Conservation (phyloP, 2,888 invertebrate genomes). For the Aleiodes testaceus region DNA sequence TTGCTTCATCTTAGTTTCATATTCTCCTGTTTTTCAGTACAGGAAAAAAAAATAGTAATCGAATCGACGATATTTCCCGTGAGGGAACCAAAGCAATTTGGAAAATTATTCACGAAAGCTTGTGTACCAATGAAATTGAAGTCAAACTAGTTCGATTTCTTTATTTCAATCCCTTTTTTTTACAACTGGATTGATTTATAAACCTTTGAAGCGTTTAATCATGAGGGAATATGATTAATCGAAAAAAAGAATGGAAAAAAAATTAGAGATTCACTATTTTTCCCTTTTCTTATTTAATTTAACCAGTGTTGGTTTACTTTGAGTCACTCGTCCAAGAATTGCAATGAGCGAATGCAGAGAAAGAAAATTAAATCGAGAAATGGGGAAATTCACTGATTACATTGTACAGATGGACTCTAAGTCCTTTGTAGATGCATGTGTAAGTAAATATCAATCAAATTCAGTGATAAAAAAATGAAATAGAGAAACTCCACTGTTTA, state of each 20-base stretch:
- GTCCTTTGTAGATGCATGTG: neutral
- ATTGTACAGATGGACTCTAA: conserved; percentile 26
- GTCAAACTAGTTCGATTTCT: neutral
- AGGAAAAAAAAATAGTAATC: neutral
- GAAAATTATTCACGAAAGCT: conserved; percentile 20
- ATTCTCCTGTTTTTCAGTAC: neutral
- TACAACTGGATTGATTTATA: conserved; percentile 10
- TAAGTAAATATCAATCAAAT: conserved; percentile 30
- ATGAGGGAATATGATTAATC: neutral
- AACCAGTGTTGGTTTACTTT: conserved; percentile 8
- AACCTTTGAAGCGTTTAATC: neutral
- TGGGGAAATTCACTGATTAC: conserved; percentile 38
- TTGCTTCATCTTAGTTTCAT: conserved; percentile 9
- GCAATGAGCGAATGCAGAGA: neutral
- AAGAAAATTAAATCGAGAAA: conserved; percentile 39
- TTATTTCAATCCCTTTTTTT: neutral
- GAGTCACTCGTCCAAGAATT: neutral
- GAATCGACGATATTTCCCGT: conserved; percentile 26
- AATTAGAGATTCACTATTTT: neutral
- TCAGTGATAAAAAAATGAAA: too few species aligned
- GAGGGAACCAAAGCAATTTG: conserved; percentile 20
- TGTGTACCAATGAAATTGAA: conserved; percentile 31
- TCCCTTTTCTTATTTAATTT: neutral
- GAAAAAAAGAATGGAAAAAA: neutral
- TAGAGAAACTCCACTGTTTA: too few species aligned